Conservation (phyloP, 2,797 vertebrate species). For the Avahi laniger region DNA sequence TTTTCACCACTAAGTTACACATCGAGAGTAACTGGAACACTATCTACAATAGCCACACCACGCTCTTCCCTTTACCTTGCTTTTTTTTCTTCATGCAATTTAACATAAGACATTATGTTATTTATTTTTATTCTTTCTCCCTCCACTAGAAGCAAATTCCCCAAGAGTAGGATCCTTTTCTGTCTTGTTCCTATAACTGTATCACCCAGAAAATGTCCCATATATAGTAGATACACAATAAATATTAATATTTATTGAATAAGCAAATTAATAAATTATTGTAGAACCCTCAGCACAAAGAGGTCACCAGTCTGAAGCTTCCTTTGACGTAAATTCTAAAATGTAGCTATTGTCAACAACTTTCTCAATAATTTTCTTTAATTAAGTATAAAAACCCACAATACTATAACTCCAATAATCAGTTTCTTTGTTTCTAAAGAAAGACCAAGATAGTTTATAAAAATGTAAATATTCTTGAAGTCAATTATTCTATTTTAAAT, state of each 20-base stretch:
- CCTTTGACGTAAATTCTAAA: not conserved
- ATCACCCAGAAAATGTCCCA: not conserved
- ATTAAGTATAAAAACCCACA: not conserved
- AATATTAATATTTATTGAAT: not conserved
- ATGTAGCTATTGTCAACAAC: not conserved
- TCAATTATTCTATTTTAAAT: not conserved
- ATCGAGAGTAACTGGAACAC: not conserved
- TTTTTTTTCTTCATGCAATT: not conserved
- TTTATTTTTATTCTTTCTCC: not conserved
- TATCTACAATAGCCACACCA: not conserved
- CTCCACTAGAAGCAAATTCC: not conserved
- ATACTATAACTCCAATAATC: not conserved
- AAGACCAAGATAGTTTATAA: slow-evolving; percentile 11
- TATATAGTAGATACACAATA: not conserved
- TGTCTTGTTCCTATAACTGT: not conserved
- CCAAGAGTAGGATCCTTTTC: not conserved
- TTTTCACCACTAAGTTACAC: not conserved
- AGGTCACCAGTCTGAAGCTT: not conserved
- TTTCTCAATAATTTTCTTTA: not conserved
- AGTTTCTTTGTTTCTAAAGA: not conserved
- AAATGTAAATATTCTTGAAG: slow-evolving; percentile 15
- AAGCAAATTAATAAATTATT: not conserved
- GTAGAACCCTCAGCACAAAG: not conserved
- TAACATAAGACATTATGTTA: too few relatives aligned
- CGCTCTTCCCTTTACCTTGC: not conserved